phyloP scores from a whole-genome alignment of 2,797 vertebrate genomes.

The Rhinichthys osculus region DNA sequence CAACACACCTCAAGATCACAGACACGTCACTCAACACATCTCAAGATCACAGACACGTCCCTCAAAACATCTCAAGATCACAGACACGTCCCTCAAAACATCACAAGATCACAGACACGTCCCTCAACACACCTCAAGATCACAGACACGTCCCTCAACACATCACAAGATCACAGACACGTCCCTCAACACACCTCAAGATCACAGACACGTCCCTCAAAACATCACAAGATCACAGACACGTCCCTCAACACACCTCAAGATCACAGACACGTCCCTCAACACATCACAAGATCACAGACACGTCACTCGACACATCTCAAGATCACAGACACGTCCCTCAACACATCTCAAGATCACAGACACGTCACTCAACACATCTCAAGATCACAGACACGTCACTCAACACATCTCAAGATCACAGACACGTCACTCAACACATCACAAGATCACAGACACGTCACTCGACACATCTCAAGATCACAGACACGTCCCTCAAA shows the following conservation, averaged over 20 bases:
- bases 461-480: too few species aligned
- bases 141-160: background rate
- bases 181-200: background rate
- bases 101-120: background rate
- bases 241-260: background rate
- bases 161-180: background rate
- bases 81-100: background rate
- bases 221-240: background rate
- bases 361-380: background rate
- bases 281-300: background rate
- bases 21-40: background rate
- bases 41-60: background rate
- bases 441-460: too few species aligned
- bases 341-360: slow-evolving; percentile 31
- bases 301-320: background rate
- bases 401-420: background rate
- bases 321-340: background rate
- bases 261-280: background rate
- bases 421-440: background rate
- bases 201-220: background rate
- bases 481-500: too few species aligned
- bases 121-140: background rate
- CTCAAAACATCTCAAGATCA: background rate
- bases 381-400: background rate
- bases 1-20: background rate